Conservation (phyloP, 2,113 vertebrate species). For the Argyrosomus japonicus region DNA sequence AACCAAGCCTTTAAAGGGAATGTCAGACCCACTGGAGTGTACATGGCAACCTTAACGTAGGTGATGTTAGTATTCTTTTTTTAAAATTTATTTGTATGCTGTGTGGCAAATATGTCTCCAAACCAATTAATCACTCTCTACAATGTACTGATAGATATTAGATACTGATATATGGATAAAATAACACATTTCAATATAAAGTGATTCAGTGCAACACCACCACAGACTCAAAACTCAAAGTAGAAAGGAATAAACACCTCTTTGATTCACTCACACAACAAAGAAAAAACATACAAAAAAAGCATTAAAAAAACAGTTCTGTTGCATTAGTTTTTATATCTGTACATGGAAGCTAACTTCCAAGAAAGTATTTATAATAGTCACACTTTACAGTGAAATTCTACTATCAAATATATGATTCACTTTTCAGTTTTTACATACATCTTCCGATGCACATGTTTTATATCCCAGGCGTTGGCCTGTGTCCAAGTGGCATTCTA, state of each 20-base stretch:
- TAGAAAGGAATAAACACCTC: neutral
- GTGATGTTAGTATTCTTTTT: slow-evolving; percentile 39
- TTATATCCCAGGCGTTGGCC: neutral
- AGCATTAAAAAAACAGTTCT: neutral
- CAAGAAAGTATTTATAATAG: neutral
- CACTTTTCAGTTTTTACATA: neutral
- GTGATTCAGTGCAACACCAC: neutral
- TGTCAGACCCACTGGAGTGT: slow-evolving; percentile 55
- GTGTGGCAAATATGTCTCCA: neutral
- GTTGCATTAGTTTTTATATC: slow-evolving; percentile 17
- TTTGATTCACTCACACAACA: slow-evolving; percentile 20
- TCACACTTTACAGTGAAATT: neutral
- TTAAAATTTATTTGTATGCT: neutral
- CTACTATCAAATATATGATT: neutral
- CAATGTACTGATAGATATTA: neutral
- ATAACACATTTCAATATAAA: neutral
- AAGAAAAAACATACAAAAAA: neutral
- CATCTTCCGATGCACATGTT: neutral
- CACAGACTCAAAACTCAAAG: slow-evolving; percentile 1
- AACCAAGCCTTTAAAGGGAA: slow-evolving; percentile 62
- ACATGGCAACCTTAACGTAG: slow-evolving; percentile 38
- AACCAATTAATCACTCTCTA: slow-evolving; percentile 6
- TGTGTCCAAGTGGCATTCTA: neutral
- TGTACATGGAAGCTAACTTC: neutral
- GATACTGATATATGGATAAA: neutral